Evolutionary conservation across 2,888 invertebrate species (phyloP), one percentile per base, ranked within the genome.

Genomic region (Tiliacea citrago): DNA sequence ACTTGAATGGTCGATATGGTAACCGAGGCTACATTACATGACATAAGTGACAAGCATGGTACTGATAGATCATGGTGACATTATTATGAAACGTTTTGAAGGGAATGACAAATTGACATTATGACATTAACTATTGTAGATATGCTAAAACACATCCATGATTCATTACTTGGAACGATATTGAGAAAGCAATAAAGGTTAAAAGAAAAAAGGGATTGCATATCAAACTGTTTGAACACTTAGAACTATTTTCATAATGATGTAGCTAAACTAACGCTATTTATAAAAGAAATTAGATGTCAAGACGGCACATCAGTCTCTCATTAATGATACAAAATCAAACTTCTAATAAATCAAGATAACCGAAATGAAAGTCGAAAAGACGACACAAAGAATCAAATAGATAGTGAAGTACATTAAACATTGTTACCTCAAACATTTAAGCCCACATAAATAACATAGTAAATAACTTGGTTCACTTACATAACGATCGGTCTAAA

Each of bases 351-450:
- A 90, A 92, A 93, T 92, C 92, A 94, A 89, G 84, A 81, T 72
- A 63, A 86, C 84, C 88, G 91, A 93, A 93, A 90, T 86, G 93
- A 94, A 94, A 94, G 94, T 92, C 81, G 83, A 79, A 84, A 86
- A 89, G 77, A 76, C 80, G 69, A 82, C 75, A 90, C 89, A 90
- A 89, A 91, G 88, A 88, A 85, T 21, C 29, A 61, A 63, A 71
- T 71, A 42, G 66, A 70, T 79, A 81, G 75, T 81, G 29, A 57
- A 69, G 49, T 39, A 71, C 53, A 45, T 55, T 45, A 35, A 35
- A 77, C 70, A 72, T 77, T 73, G 77, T 83, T 76, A 53, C 58
- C 60, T 67, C 67, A 75, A 77, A 80, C 65, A 29, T 77, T 77
- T 77, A 71, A 75, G 58, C 66, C 62, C 49, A 9, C 62, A 85